These are phyloP conservation scores for Nomada ferruginata DNA, from an alignment of 2,888 invertebrate species.

Conservation along the genomic window DNA sequence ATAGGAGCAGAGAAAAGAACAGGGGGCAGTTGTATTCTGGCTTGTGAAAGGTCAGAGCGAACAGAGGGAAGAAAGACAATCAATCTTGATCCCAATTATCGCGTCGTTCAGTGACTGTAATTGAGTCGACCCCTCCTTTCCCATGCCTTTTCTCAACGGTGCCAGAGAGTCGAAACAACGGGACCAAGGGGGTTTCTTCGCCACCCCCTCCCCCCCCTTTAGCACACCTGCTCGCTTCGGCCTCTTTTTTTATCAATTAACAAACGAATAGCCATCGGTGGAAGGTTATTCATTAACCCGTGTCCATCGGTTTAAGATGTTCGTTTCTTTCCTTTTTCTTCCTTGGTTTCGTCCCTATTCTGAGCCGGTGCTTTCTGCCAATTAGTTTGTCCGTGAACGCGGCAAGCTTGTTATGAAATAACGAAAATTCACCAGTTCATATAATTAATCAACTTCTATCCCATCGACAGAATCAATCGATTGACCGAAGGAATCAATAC, in stretches of 20 bases:
- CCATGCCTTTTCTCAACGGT: conserved; percentile 44
- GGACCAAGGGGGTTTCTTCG: conserved; percentile 42
- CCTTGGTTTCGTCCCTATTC: too few species aligned
- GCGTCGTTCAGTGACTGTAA: conserved; percentile 80
- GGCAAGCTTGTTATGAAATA: too few species aligned
- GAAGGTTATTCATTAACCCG: too few species aligned
- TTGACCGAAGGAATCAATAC: too few species aligned
- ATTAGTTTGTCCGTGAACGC: too few species aligned
- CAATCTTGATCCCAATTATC: conserved; percentile 81
- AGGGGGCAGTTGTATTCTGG: conserved; percentile 54
- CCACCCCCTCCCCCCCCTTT: not conserved
- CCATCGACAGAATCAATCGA: too few species aligned
- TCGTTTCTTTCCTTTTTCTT: too few species aligned
- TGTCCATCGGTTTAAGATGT: too few species aligned
- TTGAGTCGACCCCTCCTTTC: conserved; percentile 72
- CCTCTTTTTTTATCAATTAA: not conserved
- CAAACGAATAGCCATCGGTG: too few species aligned
- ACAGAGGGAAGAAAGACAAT: conserved; percentile 73
- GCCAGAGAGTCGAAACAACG: conserved; percentile 68
- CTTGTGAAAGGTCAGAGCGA: conserved; percentile 55
- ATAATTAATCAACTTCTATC: too few species aligned
- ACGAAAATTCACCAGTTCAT: too few species aligned
- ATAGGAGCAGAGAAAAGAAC: conserved; percentile 32
- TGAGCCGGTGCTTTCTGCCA: too few species aligned
- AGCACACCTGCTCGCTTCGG: not conserved